Conservation (phyloP, 2,888 invertebrate species). For the Brachyptera risi region DNA sequence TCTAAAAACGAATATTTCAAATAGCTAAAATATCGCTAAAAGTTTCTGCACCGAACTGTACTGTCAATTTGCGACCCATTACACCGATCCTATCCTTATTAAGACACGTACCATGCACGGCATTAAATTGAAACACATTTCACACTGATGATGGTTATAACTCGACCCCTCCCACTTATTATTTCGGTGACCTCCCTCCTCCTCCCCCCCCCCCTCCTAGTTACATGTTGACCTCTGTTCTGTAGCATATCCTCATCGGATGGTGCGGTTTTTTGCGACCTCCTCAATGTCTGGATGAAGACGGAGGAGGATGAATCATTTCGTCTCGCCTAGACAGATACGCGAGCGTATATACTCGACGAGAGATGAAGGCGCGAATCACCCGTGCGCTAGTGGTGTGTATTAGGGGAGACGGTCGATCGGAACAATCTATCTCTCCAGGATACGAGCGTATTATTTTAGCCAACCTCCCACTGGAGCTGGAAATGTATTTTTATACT, state of each 20-base stretch:
- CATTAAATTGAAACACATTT: background rate
- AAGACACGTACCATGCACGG: background rate
- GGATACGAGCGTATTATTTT: background rate
- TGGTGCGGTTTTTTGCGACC: constrained; percentile 7
- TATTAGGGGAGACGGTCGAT: too few species aligned
- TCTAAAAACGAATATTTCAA: too few species aligned
- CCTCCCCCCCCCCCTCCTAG: background rate
- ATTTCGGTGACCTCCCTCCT: constrained; percentile 13
- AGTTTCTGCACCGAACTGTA: background rate
- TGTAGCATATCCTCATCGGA: background rate
- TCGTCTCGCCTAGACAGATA: background rate
- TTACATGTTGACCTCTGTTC: background rate
- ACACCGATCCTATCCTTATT: background rate
- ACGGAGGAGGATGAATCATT: background rate
- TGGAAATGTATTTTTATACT: constrained; percentile 3
- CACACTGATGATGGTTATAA: background rate
- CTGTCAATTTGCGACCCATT: background rate
- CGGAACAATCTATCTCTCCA: too few species aligned
- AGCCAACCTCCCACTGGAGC: background rate
- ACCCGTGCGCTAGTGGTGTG: too few species aligned
- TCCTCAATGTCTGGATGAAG: too few species aligned
- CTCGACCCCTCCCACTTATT: background rate
- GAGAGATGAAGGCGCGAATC: too few species aligned
- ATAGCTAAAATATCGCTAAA: too few species aligned
- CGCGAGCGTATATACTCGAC: too few species aligned